Evolutionary conservation across 2,797 vertebrate species (phyloP), one percentile per base, ranked within the genome.

Genomic region (Macropus fuliginosus): DNA sequence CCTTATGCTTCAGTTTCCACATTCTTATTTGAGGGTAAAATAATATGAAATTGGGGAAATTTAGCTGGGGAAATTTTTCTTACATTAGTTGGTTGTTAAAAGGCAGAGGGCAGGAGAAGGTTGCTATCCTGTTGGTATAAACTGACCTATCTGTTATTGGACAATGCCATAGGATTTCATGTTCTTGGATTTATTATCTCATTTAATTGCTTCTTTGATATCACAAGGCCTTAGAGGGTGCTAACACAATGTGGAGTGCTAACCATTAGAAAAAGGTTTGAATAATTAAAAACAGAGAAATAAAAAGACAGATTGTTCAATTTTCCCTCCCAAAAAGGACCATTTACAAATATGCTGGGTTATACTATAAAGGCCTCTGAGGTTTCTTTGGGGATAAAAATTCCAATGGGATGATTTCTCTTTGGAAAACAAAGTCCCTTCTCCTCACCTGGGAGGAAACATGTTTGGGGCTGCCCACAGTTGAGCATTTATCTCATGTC

Each of bases 401-500:
- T 94, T 94, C 1, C 56, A 54, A 56, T 94, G 55, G 54, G 54
- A 2, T 54, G 81, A 74, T 54, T 6, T 95, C 59, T 95, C 40
- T 27, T 16, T 91, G 52, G 46, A 92, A 1, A 93, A 89, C n/a
- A 89, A 54, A 93, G 9, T 21, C 12, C n/a, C 92, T 94, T 55
- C n/a, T 94, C 55, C 4, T 91, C 52, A 95, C 93, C 94, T 90
- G 81, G 90, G 10, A 91, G 94, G 95, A 95, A 95, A 96, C 8
- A 92, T 95, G 16, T 91, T 40, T 8, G 10, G n/a, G 55, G 16
- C 89, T 94, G 50, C 57, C 93, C 18, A 27, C 92, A 95, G 90
- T 50, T 92, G 91, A 97, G 92, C n/a, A 56, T 94, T 95, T 95
- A 29, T 31, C 74, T 92, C 50, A 94, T 54, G 31, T 92, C 97